phyloP scores from a whole-genome alignment of 2,113 vertebrate genomes.

The Zonotrichia leucophrys region DNA sequence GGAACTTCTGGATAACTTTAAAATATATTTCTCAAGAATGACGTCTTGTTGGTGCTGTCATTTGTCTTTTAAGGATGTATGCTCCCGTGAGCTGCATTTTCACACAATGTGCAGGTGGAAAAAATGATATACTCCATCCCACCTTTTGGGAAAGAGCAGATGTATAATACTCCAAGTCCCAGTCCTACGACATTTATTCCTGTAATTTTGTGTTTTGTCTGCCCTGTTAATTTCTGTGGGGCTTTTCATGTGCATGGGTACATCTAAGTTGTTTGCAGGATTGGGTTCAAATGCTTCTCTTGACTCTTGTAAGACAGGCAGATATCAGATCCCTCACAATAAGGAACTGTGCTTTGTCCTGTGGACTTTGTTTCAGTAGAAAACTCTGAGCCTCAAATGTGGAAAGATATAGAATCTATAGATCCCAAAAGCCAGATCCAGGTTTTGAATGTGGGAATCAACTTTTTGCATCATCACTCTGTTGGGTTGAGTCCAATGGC shows the following conservation, averaged over 20 bases:
- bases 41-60: not conserved
- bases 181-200: not conserved
- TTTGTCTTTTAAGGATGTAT: not conserved
- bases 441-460: not conserved
- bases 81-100: not conserved
- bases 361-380: not conserved
- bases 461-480: not conserved
- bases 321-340: not conserved
- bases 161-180: not conserved
- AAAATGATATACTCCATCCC: not conserved
- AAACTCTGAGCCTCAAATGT: not conserved
- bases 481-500: not conserved
- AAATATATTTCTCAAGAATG: not conserved
- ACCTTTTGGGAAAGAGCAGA: not conserved
- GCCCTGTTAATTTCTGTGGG: not conserved
- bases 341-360: not conserved
- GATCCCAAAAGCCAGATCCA: not conserved
- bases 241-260: not conserved
- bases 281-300: not conserved
- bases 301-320: not conserved
- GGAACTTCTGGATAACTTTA: not conserved
- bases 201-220: not conserved
- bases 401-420: not conserved
- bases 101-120: not conserved
- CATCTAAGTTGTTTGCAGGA: not conserved